These are phyloP conservation scores for Coelinius sp. DNA, from an alignment of 2,888 invertebrate genomes.

Conservation along the genomic window DNA sequence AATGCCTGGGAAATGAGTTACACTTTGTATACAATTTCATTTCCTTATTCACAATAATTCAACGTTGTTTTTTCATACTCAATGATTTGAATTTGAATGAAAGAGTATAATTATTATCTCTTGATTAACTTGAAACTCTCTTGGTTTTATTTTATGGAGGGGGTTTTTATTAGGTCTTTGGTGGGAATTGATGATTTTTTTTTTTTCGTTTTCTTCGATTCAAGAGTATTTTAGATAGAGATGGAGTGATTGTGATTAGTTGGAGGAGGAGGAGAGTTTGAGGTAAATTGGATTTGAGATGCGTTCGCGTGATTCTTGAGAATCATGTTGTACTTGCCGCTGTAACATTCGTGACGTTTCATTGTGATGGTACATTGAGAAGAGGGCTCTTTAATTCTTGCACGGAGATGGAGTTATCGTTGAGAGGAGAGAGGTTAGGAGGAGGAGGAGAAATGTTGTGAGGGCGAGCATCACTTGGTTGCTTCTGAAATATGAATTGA, in stretches of 20 bases:
- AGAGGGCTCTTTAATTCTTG: constrained; percentile 11
- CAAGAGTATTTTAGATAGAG: not conserved
- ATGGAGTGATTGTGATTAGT: not conserved
- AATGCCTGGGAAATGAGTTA: not conserved
- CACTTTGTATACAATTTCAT: not conserved
- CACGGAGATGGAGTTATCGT: constrained; percentile 28
- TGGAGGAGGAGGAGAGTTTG: not conserved
- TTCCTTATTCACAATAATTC: no score
- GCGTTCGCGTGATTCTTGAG: constrained; percentile 16
- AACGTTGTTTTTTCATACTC: not conserved
- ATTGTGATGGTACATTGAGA: not conserved
- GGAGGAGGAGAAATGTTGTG: constrained; percentile 48
- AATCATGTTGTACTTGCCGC: not conserved
- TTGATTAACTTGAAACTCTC: not conserved
- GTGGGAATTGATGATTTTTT: not conserved
- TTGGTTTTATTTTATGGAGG: not conserved
- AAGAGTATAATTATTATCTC: not conserved
- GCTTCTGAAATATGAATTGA: constrained; percentile 48
- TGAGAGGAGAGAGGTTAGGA: constrained; percentile 52
- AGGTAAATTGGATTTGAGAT: constrained; percentile 15
- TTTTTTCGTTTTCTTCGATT: no score
- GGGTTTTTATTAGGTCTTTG: not conserved
- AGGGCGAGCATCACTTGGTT: constrained; percentile 49
- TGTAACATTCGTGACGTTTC: constrained; percentile 11
- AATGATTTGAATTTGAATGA: not conserved